These are phyloP conservation scores for Prorops nasuta DNA, from an alignment of 1,140 invertebrate species.

Conservation along the genomic window DNA sequence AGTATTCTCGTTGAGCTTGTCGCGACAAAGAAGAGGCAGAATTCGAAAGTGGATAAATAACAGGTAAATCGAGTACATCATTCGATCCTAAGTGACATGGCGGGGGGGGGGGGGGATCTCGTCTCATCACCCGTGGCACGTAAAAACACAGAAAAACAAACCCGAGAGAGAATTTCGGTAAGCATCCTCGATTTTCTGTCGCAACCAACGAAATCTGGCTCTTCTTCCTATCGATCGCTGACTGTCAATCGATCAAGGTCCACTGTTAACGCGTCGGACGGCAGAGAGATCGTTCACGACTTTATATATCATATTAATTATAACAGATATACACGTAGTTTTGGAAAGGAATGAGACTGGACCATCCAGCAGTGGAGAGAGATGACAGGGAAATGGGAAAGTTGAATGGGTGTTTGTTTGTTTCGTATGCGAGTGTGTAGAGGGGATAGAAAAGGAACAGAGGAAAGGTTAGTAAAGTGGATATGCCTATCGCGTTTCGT, in stretches of 20 bases:
- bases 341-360: background rate
- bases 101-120: too few relatives aligned
- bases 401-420: background rate
- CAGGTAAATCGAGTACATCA: background rate
- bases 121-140: too few relatives aligned
- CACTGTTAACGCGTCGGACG: background rate
- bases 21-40: conserved; percentile 1
- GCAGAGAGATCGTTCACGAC: background rate
- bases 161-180: too few relatives aligned
- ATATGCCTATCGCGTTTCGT: background rate
- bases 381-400: too few relatives aligned
- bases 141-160: too few relatives aligned
- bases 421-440: background rate
- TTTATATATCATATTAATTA: background rate
- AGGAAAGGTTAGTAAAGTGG: conserved; percentile 2
- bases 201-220: conserved; percentile 2
- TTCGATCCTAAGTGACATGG: too few relatives aligned
- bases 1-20: background rate
- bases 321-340: background rate
- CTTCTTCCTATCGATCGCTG: background rate
- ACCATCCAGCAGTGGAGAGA: too few relatives aligned
- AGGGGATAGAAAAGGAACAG: background rate
- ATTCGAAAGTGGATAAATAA: background rate
- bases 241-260: background rate
- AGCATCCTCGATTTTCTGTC: background rate